A percentile compares a stretch with the other conserved stretches of the same genome.
Evolutionary conservation across 2,888 invertebrate genomes (phyloP).

Genomic region (Phoronis australis): DNA sequence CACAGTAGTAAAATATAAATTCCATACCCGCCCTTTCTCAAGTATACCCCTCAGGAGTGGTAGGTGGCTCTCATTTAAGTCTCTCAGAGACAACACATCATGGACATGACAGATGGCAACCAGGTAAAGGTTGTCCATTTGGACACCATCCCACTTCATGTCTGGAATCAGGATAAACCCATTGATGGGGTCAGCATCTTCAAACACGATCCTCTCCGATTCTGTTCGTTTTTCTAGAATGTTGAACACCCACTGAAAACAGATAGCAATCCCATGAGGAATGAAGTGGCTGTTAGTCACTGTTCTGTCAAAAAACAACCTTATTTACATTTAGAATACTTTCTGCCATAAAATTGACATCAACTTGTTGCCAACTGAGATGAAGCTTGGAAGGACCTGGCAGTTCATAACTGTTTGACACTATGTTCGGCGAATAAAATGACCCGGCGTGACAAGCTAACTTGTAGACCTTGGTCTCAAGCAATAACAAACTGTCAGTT

Average conservation of each 20-base stretch:
- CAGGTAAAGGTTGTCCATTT: conserved; percentile 73
- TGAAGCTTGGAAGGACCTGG: too few species aligned
- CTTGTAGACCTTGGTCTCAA: too few species aligned
- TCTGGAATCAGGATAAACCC: conserved; percentile 79
- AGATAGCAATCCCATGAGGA: too few species aligned
- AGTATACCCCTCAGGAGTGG: conserved; percentile 77
- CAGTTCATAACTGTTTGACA: too few species aligned
- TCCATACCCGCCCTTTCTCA: conserved; percentile 67
- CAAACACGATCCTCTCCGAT: conserved; percentile 77
- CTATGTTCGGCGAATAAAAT: too few species aligned
- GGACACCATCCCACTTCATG: conserved; percentile 88
- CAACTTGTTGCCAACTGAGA: too few species aligned
- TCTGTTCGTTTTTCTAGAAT: conserved; percentile 89
- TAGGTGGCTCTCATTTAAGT: conserved; percentile 72
- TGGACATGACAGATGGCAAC: conserved; percentile 71
- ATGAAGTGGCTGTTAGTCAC: too few species aligned
- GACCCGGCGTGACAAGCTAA: too few species aligned
- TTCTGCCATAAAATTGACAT: too few species aligned
- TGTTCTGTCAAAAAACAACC: too few species aligned
- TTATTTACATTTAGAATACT: too few species aligned
- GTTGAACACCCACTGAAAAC: conserved; percentile 96
- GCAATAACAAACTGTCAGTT: too few species aligned
- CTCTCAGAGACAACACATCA: conserved; percentile 77
- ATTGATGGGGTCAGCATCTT: conserved; percentile 68
- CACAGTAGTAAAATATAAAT: neutral